Evolutionary conservation across 1,140 invertebrate genomes (phyloP), one percentile per base, ranked within the genome.

Genomic region (Coptotermes formosanus): DNA sequence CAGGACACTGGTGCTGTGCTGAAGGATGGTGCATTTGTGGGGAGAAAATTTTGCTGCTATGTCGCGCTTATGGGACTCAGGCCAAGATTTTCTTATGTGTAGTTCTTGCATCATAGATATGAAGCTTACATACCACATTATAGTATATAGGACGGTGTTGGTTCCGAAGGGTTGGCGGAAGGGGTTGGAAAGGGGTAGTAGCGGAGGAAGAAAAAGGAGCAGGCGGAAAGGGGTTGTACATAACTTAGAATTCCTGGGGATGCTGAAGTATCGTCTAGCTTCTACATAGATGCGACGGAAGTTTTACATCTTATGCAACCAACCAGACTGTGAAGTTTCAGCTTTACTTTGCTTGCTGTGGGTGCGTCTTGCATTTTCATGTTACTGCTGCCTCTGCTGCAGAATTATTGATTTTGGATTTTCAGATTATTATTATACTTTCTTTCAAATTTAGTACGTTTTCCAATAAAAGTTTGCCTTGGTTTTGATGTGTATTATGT

Each of bases 111-210:
- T 75, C 64, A 30, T 75, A 75, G 25, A 75, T 75, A 75, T 75
- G 2, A 48, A 48, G 45, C 45, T 48, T 75, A 75, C 30, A 75
- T 75, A 75, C 8, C n/a, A 16, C 30, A 30, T 75, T 75, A 23
- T 30, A 75, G 64, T 75, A 75, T 75, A 75, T 75, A 75, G 64
- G n/a, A 75, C n/a, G 64, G 64, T 75, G 64, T 75, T 75, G 64
- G 64, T 30, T 75, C 64, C 64, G 64, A 75, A 30, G n/a, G 64
- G 25, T 75, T 75, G 64, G n/a, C 9, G 25, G 25, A 75, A 75
- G 64, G 64, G 25, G 64, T 9, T n/a, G 64, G n/a, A 30, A 30
- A 30, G 64, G 16, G n/a, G 64, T n/a, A 75, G n/a, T 11, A 30
- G 64, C 6, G 7, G 64, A 30, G 14, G n/a, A 30, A 25, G 7